A percentile compares a stretch with the other conserved stretches of the same genome.
phyloP scores from a whole-genome alignment of 2,888 invertebrate species.

The Venustoraphidia nigricollis region DNA sequence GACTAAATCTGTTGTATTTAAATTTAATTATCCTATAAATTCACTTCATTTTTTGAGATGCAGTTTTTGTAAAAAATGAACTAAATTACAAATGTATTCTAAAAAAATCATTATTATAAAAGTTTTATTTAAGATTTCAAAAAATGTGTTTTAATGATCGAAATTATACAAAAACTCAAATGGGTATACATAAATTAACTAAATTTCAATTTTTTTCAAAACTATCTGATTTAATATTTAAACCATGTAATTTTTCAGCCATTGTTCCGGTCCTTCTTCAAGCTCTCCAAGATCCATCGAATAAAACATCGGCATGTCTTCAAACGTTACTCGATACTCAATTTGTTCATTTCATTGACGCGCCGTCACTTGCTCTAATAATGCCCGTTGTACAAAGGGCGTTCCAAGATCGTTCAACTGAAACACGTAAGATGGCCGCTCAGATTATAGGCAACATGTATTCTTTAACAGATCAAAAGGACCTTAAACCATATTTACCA shows the following conservation, averaged over 20 bases:
- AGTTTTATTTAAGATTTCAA: too few species aligned
- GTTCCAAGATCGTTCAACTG: slow-evolving; percentile 93
- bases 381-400: slow-evolving; percentile 99
- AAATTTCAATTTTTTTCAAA: neutral
- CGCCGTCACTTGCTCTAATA: slow-evolving; percentile 93
- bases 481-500: slow-evolving; percentile 88
- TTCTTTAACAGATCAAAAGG: slow-evolving; percentile 96
- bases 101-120: too few species aligned
- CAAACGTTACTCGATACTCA: slow-evolving; percentile 87
- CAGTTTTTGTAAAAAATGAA: too few species aligned
- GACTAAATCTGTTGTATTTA: too few species aligned
- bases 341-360: slow-evolving; percentile 98
- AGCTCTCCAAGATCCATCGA: slow-evolving; percentile 91
- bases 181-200: neutral
- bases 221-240: neutral
- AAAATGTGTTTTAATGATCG: too few species aligned
- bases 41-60: too few species aligned
- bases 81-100: too few species aligned
- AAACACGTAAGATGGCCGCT: slow-evolving; percentile 97
- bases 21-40: too few species aligned
- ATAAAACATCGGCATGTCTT: slow-evolving; percentile 85
- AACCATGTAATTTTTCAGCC: slow-evolving; percentile 29
- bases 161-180: too few species aligned
- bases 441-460: slow-evolving; percentile 99
- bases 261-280: slow-evolving; percentile 75